A percentile compares a stretch with the other conserved stretches of the same genome.
Conservation (phyloP, 2,888 invertebrate species). For the Palloptera scutellata region DNA sequence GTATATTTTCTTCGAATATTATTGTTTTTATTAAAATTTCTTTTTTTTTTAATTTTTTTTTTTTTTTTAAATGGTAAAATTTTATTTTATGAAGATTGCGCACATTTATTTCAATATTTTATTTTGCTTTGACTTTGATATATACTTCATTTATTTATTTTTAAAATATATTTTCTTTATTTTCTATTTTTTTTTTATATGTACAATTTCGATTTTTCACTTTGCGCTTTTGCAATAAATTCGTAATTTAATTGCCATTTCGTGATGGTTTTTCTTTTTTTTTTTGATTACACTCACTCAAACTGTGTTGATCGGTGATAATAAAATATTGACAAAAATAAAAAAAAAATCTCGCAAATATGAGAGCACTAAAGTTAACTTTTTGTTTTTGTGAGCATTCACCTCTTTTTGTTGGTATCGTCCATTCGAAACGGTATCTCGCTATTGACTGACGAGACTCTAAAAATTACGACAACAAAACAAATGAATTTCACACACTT, state of each 20-base stretch:
- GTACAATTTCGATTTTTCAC: slow-evolving; percentile 22
- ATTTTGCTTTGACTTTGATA: background rate
- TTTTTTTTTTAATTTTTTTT: background rate
- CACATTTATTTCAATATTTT: background rate
- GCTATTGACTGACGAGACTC: slow-evolving; percentile 44
- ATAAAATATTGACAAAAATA: slow-evolving; percentile 10
- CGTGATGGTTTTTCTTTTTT: slow-evolving; percentile 23
- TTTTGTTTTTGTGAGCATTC: slow-evolving; percentile 16
- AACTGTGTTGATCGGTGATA: slow-evolving; percentile 9
- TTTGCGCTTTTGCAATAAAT: slow-evolving; percentile 27
- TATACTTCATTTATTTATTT: no score
- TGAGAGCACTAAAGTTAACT: slow-evolving; percentile 13
- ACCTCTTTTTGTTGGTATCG: slow-evolving; percentile 22
- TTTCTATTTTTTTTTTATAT: slow-evolving; percentile 25
- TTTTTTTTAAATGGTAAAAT: background rate
- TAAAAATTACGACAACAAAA: slow-evolving; percentile 30
- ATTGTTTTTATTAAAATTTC: background rate
- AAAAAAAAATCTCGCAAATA: slow-evolving; percentile 5
- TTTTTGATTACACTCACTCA: slow-evolving; percentile 10
- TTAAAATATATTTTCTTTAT: slow-evolving; percentile 15
- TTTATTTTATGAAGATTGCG: slow-evolving; percentile 3
- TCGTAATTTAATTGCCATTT: slow-evolving; percentile 31
- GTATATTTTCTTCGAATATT: background rate
- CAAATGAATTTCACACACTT: background rate
- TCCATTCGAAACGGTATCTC: slow-evolving; percentile 49